A percentile compares a stretch with the other conserved stretches of the same genome.
Conservation (phyloP, 2,888 invertebrate genomes). For the Tethea ocularis region DNA sequence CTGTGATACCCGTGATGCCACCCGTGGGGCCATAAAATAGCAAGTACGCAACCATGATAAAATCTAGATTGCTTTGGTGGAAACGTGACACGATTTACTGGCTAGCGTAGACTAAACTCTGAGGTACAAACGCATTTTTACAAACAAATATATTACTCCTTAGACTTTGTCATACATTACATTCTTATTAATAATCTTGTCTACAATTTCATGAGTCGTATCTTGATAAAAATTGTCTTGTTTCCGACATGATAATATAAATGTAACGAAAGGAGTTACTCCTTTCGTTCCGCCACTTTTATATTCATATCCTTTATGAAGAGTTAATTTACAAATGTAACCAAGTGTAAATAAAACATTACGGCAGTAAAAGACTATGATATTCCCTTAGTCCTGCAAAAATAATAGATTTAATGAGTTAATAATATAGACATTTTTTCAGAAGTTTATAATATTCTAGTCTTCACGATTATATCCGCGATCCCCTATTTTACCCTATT, state of each 20-base stretch:
- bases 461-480: too few relatives aligned
- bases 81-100: slow-evolving; percentile 54
- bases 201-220: background rate
- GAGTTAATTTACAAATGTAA: background rate
- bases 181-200: background rate
- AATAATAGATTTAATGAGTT: too few relatives aligned
- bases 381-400: too few relatives aligned
- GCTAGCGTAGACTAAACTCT: slow-evolving; percentile 22
- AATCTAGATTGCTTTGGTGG: slow-evolving; percentile 57
- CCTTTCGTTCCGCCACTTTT: background rate
- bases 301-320: background rate
- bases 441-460: too few relatives aligned
- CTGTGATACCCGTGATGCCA: slow-evolving; percentile 32
- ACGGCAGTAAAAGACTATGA: too few relatives aligned
- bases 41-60: slow-evolving; percentile 52
- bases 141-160: background rate
- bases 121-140: slow-evolving; percentile 11
- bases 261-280: too few relatives aligned
- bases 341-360: too few relatives aligned
- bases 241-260: background rate
- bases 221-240: background rate
- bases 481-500: too few relatives aligned
- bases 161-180: background rate
- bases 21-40: slow-evolving; percentile 49
- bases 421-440: too few relatives aligned